Conservation (phyloP, 2,113 vertebrate species). For the Polypterus senegalus region DNA sequence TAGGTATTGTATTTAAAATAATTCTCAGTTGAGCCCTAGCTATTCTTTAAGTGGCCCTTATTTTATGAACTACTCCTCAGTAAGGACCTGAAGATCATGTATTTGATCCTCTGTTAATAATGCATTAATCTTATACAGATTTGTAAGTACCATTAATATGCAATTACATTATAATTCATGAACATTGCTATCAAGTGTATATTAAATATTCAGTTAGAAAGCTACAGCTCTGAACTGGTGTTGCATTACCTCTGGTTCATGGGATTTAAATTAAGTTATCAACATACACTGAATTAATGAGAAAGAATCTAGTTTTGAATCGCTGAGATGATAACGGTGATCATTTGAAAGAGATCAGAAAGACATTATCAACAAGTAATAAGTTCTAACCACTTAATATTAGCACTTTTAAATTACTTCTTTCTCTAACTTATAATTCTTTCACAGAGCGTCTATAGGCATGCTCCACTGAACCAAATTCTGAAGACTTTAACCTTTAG, state of each 20-base stretch:
- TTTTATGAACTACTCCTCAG: conserved; percentile 4
- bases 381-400: too few relatives aligned
- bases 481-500: too few relatives aligned
- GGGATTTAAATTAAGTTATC: conserved; percentile 6
- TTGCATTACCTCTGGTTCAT: conserved; percentile 5
- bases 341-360: conserved; percentile 2
- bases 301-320: conserved; percentile 11
- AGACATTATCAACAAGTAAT: background rate
- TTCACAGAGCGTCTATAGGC: too few relatives aligned
- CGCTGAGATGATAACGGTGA: background rate
- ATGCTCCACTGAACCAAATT: too few relatives aligned
- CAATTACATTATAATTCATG: conserved; percentile 7
- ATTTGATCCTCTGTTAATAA: conserved; percentile 6
- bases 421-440: too few relatives aligned
- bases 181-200: conserved; percentile 5
- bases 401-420: too few relatives aligned
- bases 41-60: conserved; percentile 15
- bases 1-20: background rate
- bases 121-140: conserved; percentile 8
- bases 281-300: conserved; percentile 10
- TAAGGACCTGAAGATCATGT: background rate
- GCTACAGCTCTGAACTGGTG: background rate
- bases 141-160: conserved; percentile 11
- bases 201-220: conserved; percentile 4
- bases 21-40: conserved; percentile 19